phyloP scores from a whole-genome alignment of 92 coral and sea anemone genomes.

The Pocillopora grandis region DNA sequence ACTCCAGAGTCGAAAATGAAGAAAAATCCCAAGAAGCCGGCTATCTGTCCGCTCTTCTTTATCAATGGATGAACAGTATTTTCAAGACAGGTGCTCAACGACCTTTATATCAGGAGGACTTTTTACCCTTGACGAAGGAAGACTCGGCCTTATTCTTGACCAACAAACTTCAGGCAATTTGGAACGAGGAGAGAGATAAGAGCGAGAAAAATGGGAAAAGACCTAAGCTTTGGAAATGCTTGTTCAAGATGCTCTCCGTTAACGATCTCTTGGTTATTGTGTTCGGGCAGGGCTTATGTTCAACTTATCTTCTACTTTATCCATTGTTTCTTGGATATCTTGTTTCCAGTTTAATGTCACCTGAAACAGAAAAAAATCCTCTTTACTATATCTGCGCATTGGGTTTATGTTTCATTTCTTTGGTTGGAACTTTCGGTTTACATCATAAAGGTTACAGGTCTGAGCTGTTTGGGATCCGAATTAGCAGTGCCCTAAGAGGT shows the following conservation, averaged over 20 bases:
- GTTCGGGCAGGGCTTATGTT: background rate
- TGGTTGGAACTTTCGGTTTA: background rate
- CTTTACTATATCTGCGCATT: background rate
- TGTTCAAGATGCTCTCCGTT: background rate
- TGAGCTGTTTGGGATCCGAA: background rate
- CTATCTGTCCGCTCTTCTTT: background rate
- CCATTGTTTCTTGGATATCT: slow-evolving; percentile 10
- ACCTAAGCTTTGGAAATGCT: background rate
- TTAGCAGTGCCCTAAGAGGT: slow-evolving; percentile 13
- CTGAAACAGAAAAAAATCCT: background rate
- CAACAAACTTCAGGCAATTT: background rate
- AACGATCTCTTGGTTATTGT: background rate
- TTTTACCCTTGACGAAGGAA: background rate
- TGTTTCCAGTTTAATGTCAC: background rate
- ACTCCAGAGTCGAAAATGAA: background rate
- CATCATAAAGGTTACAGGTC: background rate
- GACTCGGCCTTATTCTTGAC: background rate
- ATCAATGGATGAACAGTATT: background rate
- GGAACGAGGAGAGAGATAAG: background rate
- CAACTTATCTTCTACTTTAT: background rate
- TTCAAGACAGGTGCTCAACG: background rate
- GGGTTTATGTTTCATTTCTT: background rate
- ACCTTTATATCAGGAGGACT: background rate
- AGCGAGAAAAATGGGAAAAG: background rate
- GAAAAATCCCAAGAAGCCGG: background rate